Evolutionary conservation across 2,113 vertebrate species (phyloP), one percentile per base, ranked within the genome.

Genomic region (Bucco capensis): DNA sequence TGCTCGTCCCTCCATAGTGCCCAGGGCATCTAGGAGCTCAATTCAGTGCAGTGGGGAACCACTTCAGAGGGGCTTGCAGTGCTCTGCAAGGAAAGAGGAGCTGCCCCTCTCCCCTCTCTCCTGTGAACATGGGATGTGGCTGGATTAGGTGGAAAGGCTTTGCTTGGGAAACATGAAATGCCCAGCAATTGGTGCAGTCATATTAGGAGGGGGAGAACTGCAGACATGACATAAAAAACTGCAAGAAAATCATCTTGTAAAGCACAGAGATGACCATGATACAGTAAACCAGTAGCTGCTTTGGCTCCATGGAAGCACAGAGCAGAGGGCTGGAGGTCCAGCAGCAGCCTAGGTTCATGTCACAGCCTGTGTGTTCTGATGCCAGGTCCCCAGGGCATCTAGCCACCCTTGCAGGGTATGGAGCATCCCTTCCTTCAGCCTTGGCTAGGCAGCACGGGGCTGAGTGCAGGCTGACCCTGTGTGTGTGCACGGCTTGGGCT

Each of bases 181-280:
- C 21, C 57, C 28, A 49, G 50, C 10, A 70, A 75, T 83, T 88
- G 89, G 67, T 92, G 79, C 93, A 96, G 89, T 91, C 66, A 42
- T 70, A 86, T 95, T 88, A 74, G 42, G 70, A 71, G 42, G 42
- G 66, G 56, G 21, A 84, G 47, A 94, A 65, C 33, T 37, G 50
- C 46, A 89, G 87, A 88, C 74, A 53, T 83, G 54, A 56, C 82
- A 92, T 19, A 73, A 75, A 88, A n/a, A 94, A 54, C 38, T 57
- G 76, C 50, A 70, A 76, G 71, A 53, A 93, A 77, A 76, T 30
- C 27, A 27, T 33, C 16, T 28, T 44, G 58, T 28, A 37, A 76
- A 42, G 10, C 50, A 12, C 1, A 8, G 58, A 13, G 21, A 40
- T 70, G 50, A 33, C 38, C 44, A 28, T 13, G 71, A 40, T 27